Conservation (phyloP, 2,797 vertebrate species). For the Pristis pectinata region DNA sequence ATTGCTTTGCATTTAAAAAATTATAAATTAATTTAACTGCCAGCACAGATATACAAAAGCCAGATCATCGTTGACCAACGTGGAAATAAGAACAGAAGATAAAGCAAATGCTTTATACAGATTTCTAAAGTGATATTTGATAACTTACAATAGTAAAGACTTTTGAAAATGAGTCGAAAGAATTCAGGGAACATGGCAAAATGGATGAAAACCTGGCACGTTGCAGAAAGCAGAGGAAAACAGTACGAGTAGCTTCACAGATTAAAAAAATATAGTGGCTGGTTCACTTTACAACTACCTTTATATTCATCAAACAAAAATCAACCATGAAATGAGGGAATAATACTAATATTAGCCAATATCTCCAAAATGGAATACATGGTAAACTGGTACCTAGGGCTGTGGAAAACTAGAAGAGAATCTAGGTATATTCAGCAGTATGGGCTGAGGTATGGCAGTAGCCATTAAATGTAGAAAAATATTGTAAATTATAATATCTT, state of each 20-base stretch:
- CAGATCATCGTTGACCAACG: too few relatives aligned
- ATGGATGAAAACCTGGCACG: background rate
- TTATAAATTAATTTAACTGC: background rate
- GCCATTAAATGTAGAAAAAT: background rate
- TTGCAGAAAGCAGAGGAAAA: background rate
- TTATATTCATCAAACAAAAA: background rate
- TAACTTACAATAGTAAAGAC: background rate
- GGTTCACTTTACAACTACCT: background rate
- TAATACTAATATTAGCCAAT: background rate
- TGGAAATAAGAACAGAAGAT: background rate
- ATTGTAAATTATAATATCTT: background rate
- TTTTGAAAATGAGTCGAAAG: background rate
- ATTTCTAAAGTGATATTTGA: background rate
- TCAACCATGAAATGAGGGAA: background rate
- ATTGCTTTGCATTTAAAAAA: background rate
- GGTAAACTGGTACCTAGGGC: background rate
- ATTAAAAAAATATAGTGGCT: background rate
- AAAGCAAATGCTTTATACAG: background rate
- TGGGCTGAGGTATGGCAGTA: background rate
- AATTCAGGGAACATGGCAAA: background rate
- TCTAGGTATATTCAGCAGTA: background rate
- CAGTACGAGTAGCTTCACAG: background rate
- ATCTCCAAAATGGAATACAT: background rate
- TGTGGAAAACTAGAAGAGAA: background rate
- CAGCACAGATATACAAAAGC: background rate